A percentile compares a stretch with the other conserved stretches of the same genome.
phyloP scores from a whole-genome alignment of 2,888 invertebrate species.

The Cyclophora punctaria region DNA sequence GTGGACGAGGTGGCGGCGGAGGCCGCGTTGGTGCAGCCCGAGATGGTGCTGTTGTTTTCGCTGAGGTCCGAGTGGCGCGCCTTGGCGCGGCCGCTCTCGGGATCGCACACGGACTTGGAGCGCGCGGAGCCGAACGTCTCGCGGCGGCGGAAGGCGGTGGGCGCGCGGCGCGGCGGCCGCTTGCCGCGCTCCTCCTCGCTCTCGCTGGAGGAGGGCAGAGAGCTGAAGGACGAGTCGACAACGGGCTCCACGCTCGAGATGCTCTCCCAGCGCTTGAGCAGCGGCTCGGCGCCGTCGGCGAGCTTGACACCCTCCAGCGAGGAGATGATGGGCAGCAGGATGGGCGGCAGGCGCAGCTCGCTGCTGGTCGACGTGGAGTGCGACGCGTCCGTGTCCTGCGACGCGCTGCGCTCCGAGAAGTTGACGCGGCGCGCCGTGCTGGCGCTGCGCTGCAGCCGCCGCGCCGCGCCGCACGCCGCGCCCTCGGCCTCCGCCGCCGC shows the following conservation, averaged over 20 bases:
- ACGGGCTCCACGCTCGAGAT: constrained; percentile 82
- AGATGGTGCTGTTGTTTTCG: constrained; percentile 64
- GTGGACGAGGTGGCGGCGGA: constrained; percentile 64
- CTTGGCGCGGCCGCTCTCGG: constrained; percentile 52
- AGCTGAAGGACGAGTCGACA: constrained; percentile 79
- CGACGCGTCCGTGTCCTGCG: constrained; percentile 77
- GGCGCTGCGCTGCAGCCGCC: constrained; percentile 52
- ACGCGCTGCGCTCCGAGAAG: constrained; percentile 72
- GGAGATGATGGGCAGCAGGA: constrained; percentile 80
- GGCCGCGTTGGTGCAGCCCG: constrained; percentile 56
- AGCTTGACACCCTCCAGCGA: constrained; percentile 74
- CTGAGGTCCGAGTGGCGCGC: constrained; percentile 53
- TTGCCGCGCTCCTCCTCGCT: constrained; percentile 62
- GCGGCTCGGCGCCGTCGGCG: constrained; percentile 51
- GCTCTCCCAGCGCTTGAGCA: constrained; percentile 75
- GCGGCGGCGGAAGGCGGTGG: constrained; percentile 55
- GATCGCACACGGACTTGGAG: constrained; percentile 69
- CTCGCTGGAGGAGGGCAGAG: constrained; percentile 70
- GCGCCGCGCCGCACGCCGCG: too few species aligned
- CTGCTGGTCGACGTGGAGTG: constrained; percentile 76
- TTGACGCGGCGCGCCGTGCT: constrained; percentile 64
- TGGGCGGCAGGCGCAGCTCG: constrained; percentile 81
- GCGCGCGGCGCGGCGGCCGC: constrained; percentile 48
- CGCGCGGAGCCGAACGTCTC: constrained; percentile 59
- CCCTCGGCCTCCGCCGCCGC: too few species aligned